Evolutionary conservation across 37 sponge, comb jelly and placozoan genomes (phyloP).

Genomic region (Axinella damicornis): DNA sequence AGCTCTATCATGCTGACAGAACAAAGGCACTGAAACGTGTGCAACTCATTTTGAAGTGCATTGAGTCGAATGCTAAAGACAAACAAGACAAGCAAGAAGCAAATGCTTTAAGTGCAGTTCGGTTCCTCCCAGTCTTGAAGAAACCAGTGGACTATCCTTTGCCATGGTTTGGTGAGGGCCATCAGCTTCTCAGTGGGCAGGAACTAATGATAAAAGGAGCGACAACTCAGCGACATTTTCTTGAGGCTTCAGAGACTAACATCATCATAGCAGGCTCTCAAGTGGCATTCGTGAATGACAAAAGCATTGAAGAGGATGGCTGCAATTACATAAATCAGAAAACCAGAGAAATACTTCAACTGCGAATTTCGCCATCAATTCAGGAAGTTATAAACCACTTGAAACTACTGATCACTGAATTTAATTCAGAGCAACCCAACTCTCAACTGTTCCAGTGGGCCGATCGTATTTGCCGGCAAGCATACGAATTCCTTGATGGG

Average conservation of each 20-base stretch:
- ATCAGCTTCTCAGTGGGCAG: conserved; percentile 28
- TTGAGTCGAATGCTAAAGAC: not conserved
- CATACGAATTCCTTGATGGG: conserved; percentile 31
- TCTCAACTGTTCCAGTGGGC: not conserved
- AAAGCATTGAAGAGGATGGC: conserved; percentile 11
- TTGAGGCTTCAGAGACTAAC: not conserved
- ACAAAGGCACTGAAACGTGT: conserved; percentile 44
- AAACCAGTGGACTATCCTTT: conserved; percentile 62
- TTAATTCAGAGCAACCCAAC: too few relatives aligned
- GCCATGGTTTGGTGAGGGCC: conserved; percentile 54
- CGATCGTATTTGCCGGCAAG: not conserved
- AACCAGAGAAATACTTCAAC: not conserved
- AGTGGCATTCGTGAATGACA: conserved; percentile 21
- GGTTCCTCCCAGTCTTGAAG: conserved; percentile 69
- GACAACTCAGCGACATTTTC: too few relatives aligned
- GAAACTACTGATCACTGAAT: conserved; percentile 19
- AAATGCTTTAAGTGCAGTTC: conserved; percentile 2
- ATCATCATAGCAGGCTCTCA: conserved; percentile 40
- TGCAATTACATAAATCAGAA: conserved; percentile 8
- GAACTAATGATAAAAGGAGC: conserved; percentile 11
- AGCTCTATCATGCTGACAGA: not conserved
- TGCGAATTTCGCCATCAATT: conserved; percentile 19
- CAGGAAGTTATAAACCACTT: conserved; percentile 38
- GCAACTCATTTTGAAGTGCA: conserved; percentile 4
- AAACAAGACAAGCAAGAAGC: not conserved